These are phyloP conservation scores for Drosophila lini DNA, from an alignment of 1,140 invertebrate species.

Conservation along the genomic window DNA sequence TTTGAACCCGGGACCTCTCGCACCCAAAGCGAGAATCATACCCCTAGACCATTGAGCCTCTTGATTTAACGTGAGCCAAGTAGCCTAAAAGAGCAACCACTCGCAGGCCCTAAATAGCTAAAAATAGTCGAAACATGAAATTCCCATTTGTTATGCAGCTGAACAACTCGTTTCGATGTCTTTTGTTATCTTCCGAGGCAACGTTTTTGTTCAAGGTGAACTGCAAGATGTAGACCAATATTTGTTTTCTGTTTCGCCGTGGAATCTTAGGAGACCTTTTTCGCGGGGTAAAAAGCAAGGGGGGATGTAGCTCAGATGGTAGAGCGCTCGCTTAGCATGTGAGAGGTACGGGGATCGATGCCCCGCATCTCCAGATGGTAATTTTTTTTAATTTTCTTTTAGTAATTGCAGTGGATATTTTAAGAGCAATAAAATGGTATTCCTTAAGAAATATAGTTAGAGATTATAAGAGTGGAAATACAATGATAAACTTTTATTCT, in stretches of 20 bases:
- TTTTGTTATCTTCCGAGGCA: conserved; percentile 21
- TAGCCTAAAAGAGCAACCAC: conserved; percentile 17
- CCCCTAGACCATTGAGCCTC: conserved; percentile 94
- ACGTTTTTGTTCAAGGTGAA: conserved; percentile 23
- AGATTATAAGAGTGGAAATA: no score
- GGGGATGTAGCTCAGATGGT: conserved; percentile 93
- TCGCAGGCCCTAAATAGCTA: background rate
- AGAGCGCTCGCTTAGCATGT: conserved; percentile 94
- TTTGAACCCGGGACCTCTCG: conserved; percentile 96
- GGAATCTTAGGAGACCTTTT: background rate
- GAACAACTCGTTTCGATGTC: conserved; percentile 44
- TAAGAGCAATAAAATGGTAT: background rate
- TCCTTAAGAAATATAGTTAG: background rate
- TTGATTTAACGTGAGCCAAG: background rate
- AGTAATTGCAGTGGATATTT: no score
- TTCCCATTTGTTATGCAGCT: conserved; percentile 37
- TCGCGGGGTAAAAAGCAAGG: background rate
- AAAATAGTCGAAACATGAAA: conserved; percentile 18
- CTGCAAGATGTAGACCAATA: conserved; percentile 17
- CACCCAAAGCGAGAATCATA: conserved; percentile 96
- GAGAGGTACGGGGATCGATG: conserved; percentile 92
- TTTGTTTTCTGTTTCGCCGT: background rate
- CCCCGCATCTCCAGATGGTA: conserved; percentile 86
- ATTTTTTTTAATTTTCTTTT: conserved; percentile 77
- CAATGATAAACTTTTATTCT: background rate